A percentile compares a stretch with the other conserved stretches of the same genome.
Conservation (phyloP, 2,888 invertebrate species). For the Axea sp. region DNA sequence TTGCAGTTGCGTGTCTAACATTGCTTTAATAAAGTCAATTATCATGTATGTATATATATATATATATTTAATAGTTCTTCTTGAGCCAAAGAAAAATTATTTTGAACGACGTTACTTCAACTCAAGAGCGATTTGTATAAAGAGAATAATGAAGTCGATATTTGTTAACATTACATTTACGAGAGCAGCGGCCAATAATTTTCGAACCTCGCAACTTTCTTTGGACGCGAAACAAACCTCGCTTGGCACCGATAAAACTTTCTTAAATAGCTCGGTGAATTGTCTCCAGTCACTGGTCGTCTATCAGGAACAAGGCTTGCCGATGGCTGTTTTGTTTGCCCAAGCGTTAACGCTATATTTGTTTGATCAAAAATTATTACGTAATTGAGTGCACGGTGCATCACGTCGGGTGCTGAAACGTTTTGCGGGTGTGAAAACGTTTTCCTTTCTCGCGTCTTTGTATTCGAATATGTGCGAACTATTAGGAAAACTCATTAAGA, state of each 20-base stretch:
- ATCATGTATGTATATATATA: no score
- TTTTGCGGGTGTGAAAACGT: constrained; percentile 32
- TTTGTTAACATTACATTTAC: constrained; percentile 25
- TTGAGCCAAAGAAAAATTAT: no score
- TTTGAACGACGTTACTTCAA: no score
- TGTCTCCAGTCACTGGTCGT: constrained; percentile 32
- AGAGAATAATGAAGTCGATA: constrained; percentile 18
- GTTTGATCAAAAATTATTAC: constrained; percentile 37
- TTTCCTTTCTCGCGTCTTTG: constrained; percentile 36
- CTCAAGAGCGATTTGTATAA: no score
- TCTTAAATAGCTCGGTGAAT: constrained; percentile 23
- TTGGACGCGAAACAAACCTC: constrained; percentile 22
- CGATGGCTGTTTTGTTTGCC: constrained; percentile 17
- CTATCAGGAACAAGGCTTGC: constrained; percentile 29
- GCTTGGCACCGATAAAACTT: constrained; percentile 38
- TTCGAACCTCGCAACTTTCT: constrained; percentile 14
- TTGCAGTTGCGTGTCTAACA: no score
- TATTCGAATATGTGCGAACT: constrained; percentile 9
- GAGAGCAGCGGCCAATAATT: constrained; percentile 3
- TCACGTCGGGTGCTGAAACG: constrained; percentile 14
- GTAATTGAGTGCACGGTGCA: constrained; percentile 26
- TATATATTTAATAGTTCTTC: no score
- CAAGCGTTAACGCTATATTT: constrained; percentile 38
- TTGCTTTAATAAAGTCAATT: no score
- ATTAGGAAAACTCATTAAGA: constrained; percentile 46